A percentile compares a stretch with the other conserved stretches of the same genome.
Conservation (phyloP, 1,140 invertebrate species). For the Solen grandis region DNA sequence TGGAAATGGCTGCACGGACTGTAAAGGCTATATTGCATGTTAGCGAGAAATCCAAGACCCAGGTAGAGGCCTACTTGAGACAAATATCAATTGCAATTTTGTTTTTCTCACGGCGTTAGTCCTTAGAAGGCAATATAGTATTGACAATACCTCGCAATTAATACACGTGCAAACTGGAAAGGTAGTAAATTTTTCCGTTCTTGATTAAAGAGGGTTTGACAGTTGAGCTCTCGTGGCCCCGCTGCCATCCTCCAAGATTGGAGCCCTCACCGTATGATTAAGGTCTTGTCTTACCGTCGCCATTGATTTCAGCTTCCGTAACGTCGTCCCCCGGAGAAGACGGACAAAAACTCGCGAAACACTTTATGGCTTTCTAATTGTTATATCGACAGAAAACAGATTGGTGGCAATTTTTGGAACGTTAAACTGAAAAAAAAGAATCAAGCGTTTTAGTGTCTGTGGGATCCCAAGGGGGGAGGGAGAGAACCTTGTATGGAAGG, state of each 20-base stretch:
- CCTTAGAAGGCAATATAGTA: constrained; percentile 10
- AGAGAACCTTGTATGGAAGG: not conserved
- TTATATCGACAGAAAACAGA: constrained; percentile 31
- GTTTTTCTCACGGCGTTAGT: constrained; percentile 39
- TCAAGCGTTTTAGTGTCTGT: constrained; percentile 8
- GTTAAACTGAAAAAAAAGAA: constrained; percentile 15
- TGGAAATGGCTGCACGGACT: constrained; percentile 10
- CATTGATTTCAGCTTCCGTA: not conserved
- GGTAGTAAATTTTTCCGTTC: constrained; percentile 54
- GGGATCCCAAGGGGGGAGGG: not conserved
- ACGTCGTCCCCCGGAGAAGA: not conserved
- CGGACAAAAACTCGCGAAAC: constrained; percentile 22
- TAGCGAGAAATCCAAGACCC: constrained; percentile 25
- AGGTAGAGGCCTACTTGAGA: constrained; percentile 15
- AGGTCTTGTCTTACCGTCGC: constrained; percentile 27
- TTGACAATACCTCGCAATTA: constrained; percentile 37
- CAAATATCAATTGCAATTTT: constrained; percentile 54
- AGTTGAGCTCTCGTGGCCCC: constrained; percentile 29
- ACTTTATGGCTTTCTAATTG: constrained; percentile 51
- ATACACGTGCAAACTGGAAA: constrained; percentile 41
- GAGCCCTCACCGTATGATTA: constrained; percentile 17
- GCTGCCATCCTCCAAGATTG: constrained; percentile 7
- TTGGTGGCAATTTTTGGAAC: constrained; percentile 21
- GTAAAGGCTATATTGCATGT: constrained; percentile 53
- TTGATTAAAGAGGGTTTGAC: constrained; percentile 54